Conservation (phyloP, 2,797 vertebrate genomes). For the Enteromius trimaculatus region DNA sequence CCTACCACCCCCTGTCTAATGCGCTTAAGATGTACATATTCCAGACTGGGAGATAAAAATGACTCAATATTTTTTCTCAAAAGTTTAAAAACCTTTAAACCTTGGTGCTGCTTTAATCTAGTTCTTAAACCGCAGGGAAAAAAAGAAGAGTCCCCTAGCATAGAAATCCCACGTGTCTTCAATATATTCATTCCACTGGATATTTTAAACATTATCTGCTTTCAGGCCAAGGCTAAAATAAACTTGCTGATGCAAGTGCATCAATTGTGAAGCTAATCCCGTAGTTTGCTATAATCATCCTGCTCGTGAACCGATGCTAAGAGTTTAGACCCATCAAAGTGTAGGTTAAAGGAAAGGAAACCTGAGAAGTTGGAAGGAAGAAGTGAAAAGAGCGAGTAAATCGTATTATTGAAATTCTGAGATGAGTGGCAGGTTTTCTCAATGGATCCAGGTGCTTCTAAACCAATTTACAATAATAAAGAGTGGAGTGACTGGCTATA, state of each 20-base stretch:
- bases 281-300: slow-evolving; percentile 9
- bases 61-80: slow-evolving; percentile 12
- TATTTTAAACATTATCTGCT: slow-evolving; percentile 20
- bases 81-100: slow-evolving; percentile 29
- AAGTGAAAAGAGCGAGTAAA: slow-evolving; percentile 1
- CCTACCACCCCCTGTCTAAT: not conserved
- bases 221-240: slow-evolving; percentile 9
- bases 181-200: slow-evolving; percentile 9
- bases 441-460: slow-evolving; percentile 52
- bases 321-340: slow-evolving; percentile 3
- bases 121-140: not conserved
- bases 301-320: not conserved
- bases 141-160: slow-evolving; percentile 12
- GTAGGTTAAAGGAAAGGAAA: not conserved
- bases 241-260: slow-evolving; percentile 18
- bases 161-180: slow-evolving; percentile 1
- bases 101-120: slow-evolving; percentile 27
- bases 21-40: slow-evolving; percentile 16
- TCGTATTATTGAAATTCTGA: slow-evolving; percentile 36
- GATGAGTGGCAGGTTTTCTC: slow-evolving; percentile 56
- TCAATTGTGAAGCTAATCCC: not conserved
- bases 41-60: slow-evolving; percentile 13
- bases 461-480: slow-evolving; percentile 56
- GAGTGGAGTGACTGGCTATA: slow-evolving; percentile 47
- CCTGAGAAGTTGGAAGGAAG: not conserved